phyloP scores from a whole-genome alignment of 1,140 invertebrate genomes.

The Zaprionus kolodkinae region DNA sequence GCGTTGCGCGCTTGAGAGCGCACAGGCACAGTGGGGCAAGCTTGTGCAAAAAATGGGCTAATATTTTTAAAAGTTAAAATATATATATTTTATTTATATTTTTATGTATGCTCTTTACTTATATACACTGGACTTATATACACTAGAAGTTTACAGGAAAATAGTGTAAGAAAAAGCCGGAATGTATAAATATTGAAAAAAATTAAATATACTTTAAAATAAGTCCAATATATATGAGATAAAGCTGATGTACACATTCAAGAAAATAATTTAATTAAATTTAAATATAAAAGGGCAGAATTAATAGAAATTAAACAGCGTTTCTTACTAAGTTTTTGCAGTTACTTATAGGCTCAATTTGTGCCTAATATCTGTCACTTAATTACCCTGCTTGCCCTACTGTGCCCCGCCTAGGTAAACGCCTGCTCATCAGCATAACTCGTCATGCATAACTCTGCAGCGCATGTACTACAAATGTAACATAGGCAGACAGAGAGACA shows the following conservation, averaged over 20 bases:
- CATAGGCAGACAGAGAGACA: conserved; percentile 35
- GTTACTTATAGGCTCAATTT: background rate
- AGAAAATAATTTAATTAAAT: background rate
- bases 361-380: background rate
- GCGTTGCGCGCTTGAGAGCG: background rate
- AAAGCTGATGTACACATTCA: background rate
- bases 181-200: no score
- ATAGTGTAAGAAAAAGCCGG: accelerated
- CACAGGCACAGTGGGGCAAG: conserved; percentile 1
- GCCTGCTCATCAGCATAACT: conserved; percentile 77
- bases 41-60: background rate
- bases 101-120: no score
- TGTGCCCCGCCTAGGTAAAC: conserved; percentile 51
- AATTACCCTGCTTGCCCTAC: background rate
- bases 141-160: no score
- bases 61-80: background rate
- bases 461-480: conserved; percentile 56
- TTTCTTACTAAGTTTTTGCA: no score
- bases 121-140: no score
- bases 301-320: background rate
- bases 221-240: no score
- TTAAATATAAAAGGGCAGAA: background rate
- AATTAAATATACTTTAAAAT: no score
- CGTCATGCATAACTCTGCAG: conserved; percentile 69
- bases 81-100: no score